Conservation (phyloP, 2,888 invertebrate species). For the Dascillus cervinus region DNA sequence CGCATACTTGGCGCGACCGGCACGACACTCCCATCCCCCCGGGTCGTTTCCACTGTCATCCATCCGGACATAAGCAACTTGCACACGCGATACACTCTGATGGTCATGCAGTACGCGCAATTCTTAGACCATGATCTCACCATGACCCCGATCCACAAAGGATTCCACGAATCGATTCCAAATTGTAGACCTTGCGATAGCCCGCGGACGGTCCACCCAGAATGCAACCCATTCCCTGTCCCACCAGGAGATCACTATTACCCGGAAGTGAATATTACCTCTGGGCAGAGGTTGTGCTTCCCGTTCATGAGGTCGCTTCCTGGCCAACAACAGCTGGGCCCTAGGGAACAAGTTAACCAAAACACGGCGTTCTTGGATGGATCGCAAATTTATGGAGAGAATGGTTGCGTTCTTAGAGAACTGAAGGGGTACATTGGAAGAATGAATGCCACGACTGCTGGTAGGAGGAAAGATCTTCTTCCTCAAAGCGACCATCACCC, state of each 20-base stretch:
- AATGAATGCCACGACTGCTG: slow-evolving; percentile 74
- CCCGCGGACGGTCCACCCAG: slow-evolving; percentile 78
- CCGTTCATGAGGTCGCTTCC: slow-evolving; percentile 92
- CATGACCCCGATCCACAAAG: slow-evolving; percentile 87
- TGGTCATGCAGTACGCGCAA: slow-evolving; percentile 95
- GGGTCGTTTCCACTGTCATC: slow-evolving; percentile 77
- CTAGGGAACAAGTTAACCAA: slow-evolving; percentile 89
- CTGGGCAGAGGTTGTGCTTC: slow-evolving; percentile 80
- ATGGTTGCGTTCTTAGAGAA: slow-evolving; percentile 68
- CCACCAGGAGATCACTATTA: slow-evolving; percentile 86
- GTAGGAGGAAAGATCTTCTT: slow-evolving; percentile 68
- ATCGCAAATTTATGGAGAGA: slow-evolving; percentile 85
- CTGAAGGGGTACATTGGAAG: slow-evolving; percentile 75
- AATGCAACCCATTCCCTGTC: slow-evolving; percentile 88
- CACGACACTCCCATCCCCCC: slow-evolving; percentile 71
- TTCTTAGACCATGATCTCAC: slow-evolving; percentile 92
- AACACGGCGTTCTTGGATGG: slow-evolving; percentile 86
- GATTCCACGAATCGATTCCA: slow-evolving; percentile 84
- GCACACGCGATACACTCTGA: slow-evolving; percentile 78
- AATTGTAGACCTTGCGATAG: slow-evolving; percentile 87
- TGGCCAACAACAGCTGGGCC: slow-evolving; percentile 80
- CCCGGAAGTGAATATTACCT: slow-evolving; percentile 75
- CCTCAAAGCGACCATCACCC: slow-evolving; percentile 73
- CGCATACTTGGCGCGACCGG: slow-evolving; percentile 68
- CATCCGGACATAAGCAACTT: slow-evolving; percentile 89